phyloP scores from a whole-genome alignment of 2,113 vertebrate species.

The Lepidothrix coronata region DNA sequence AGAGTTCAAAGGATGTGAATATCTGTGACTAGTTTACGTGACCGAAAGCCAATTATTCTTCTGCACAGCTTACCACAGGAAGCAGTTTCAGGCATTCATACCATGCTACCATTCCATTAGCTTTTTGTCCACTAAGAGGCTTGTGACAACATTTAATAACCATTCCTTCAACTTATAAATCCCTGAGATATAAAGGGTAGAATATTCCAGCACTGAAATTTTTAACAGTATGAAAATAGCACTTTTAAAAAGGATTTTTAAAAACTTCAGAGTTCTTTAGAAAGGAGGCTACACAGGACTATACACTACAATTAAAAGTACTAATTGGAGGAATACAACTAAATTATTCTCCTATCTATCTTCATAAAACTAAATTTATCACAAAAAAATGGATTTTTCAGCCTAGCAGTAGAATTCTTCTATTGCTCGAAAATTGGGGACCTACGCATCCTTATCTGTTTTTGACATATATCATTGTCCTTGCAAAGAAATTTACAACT shows the following conservation, averaged over 20 bases:
- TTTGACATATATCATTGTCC: background rate
- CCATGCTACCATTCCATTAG: background rate
- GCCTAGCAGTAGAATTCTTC: background rate
- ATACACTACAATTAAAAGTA: background rate
- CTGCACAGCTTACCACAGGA: background rate
- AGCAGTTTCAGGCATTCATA: background rate
- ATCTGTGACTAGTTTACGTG: slow-evolving; percentile 28
- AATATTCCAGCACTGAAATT: background rate
- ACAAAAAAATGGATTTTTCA: background rate
- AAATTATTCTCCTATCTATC: background rate
- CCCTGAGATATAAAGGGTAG: background rate
- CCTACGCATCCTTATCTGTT: background rate
- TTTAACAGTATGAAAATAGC: background rate
- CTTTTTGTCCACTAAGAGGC: background rate
- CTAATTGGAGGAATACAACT: background rate
- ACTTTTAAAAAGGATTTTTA: background rate
- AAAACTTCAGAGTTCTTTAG: background rate
- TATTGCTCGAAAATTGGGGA: background rate
- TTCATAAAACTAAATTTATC: background rate
- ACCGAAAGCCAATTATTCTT: slow-evolving; percentile 36
- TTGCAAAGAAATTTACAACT: background rate
- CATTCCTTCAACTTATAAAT: background rate
- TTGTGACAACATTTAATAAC: background rate
- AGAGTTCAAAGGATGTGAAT: slow-evolving; percentile 29
- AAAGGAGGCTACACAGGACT: background rate